Conservation (phyloP, 2,888 invertebrate genomes). For the Melinaea menophilus region DNA sequence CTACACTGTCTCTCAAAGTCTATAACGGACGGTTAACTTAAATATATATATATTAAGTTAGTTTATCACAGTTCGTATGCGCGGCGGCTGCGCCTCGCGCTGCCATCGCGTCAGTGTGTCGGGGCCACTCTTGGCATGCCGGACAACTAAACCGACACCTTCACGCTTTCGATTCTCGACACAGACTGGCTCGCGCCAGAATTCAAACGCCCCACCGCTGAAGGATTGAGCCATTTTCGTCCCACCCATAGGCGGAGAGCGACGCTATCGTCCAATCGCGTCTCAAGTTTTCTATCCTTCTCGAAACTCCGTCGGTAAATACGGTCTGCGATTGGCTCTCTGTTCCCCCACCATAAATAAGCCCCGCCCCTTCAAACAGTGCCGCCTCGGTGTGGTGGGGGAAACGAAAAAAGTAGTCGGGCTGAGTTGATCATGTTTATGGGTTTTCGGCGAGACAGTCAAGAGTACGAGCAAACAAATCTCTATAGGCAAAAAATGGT, state of each 20-base stretch:
- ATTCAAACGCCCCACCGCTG: constrained; percentile 72
- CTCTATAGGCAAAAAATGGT: constrained; percentile 75
- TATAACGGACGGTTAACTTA: constrained; percentile 55
- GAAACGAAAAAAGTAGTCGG: constrained; percentile 72
- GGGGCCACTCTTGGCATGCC: constrained; percentile 69
- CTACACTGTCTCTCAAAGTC: constrained; percentile 75
- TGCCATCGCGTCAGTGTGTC: constrained; percentile 69
- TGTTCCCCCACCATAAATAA: constrained; percentile 49
- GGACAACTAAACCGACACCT: constrained; percentile 55
- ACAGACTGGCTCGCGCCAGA: constrained; percentile 74
- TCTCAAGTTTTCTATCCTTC: constrained; percentile 58
- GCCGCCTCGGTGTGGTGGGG: constrained; percentile 62
- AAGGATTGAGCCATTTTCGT: constrained; percentile 63
- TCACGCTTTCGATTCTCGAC: constrained; percentile 67
- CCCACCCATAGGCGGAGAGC: constrained; percentile 60
- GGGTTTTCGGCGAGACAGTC: constrained; percentile 74
- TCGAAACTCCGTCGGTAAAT: constrained; percentile 46
- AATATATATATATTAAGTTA: constrained; percentile 53
- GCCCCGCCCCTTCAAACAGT: constrained; percentile 43
- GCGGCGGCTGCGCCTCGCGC: constrained; percentile 72
- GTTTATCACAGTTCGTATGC: constrained; percentile 71
- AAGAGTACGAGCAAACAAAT: constrained; percentile 72
- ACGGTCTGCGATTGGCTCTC: constrained; percentile 50
- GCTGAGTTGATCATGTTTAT: constrained; percentile 73
- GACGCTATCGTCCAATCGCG: constrained; percentile 52